phyloP scores from a whole-genome alignment of 92 coral and sea anemone species.

The Blastomussa wellsi region DNA sequence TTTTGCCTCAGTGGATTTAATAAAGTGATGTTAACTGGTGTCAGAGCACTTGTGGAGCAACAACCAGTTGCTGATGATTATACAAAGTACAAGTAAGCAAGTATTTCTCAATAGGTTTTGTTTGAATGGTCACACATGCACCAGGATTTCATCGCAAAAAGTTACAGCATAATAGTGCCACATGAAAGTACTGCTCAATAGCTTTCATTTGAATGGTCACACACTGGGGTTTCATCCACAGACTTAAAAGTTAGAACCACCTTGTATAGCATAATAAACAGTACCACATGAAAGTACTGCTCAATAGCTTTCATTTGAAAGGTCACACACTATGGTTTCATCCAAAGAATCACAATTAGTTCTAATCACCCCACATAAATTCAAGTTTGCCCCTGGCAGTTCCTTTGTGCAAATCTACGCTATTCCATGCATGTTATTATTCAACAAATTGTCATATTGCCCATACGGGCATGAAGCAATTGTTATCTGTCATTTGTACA shows the following conservation, averaged over 20 bases:
- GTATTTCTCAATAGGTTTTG: background rate
- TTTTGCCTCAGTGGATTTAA: slow-evolving; percentile 54
- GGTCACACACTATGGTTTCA: background rate
- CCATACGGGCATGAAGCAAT: no score
- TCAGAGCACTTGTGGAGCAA: slow-evolving; percentile 77
- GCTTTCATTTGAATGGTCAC: background rate
- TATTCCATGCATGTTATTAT: no score
- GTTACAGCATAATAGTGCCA: background rate
- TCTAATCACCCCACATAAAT: background rate
- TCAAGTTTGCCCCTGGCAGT: no score
- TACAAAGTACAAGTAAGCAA: slow-evolving; percentile 69
- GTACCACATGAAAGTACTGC: background rate
- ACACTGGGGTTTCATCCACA: background rate
- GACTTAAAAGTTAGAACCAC: background rate
- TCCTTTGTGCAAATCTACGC: background rate
- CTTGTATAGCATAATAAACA: background rate
- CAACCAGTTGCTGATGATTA: slow-evolving; percentile 68
- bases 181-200: slow-evolving; percentile 2
- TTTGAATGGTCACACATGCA: background rate
- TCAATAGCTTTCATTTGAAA: background rate
- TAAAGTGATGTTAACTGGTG: slow-evolving; percentile 65
- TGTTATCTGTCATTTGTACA: no score
- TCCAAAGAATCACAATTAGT: background rate
- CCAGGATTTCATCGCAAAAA: background rate
- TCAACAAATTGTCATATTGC: no score